Conservation (phyloP, 1,140 invertebrate genomes). For the Pseudomyrmex sp. region DNA sequence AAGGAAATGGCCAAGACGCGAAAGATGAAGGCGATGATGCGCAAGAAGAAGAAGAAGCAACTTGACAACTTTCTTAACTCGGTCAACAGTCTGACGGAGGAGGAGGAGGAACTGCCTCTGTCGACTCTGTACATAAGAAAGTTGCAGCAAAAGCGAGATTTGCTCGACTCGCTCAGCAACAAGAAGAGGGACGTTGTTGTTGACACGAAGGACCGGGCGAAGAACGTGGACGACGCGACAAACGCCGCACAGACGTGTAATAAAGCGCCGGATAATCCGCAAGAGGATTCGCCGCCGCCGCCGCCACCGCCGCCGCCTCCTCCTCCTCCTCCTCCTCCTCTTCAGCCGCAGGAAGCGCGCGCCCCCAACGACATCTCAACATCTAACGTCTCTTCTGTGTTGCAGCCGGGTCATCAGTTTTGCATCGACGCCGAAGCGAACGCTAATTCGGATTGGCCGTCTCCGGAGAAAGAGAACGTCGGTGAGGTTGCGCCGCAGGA, state of each 20-base stretch:
- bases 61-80: conserved; percentile 9
- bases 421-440: conserved; percentile 41
- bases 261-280: conserved; percentile 54
- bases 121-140: conserved; percentile 60
- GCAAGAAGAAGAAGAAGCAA: conserved; percentile 65
- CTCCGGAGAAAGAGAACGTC: not conserved
- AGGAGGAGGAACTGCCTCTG: conserved; percentile 70
- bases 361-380: not conserved
- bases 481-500: conserved; percentile 1
- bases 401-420: conserved; percentile 8
- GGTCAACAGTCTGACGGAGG: conserved; percentile 45
- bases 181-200: conserved; percentile 51
- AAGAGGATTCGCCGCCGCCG: not conserved
- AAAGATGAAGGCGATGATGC: conserved; percentile 54
- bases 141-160: conserved; percentile 45
- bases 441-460: conserved; percentile 44
- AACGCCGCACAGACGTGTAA: conserved; percentile 69
- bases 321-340: no score
- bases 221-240: conserved; percentile 73
- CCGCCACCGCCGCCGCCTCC: not conserved
- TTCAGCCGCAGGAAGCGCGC: not conserved
- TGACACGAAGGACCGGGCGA: conserved; percentile 23
- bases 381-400: not conserved
- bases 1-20: conserved; percentile 70
- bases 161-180: conserved; percentile 7